phyloP scores from a whole-genome alignment of 2,113 vertebrate species.

The Amphiprion ocellaris region DNA sequence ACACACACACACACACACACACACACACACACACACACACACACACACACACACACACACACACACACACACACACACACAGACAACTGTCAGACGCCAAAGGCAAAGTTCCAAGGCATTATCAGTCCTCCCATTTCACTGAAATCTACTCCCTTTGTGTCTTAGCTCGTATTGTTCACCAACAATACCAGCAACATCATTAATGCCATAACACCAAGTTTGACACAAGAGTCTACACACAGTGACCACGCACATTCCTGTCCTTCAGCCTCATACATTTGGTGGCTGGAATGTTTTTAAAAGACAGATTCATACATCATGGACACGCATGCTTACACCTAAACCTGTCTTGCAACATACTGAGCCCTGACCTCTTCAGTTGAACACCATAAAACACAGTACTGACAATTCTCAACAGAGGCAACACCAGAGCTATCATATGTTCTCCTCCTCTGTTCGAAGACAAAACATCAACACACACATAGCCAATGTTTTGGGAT shows the following conservation, averaged over 20 bases:
- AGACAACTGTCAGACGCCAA: not conserved
- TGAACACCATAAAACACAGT: slow-evolving; percentile 24
- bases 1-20: not conserved
- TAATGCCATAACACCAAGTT: slow-evolving; percentile 36
- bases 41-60: no score
- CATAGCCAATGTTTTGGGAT: slow-evolving; percentile 8
- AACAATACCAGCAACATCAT: slow-evolving; percentile 53
- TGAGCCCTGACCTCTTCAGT: slow-evolving; percentile 11
- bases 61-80: not conserved
- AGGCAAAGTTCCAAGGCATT: slow-evolving; percentile 29
- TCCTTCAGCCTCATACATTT: not conserved
- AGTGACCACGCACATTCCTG: slow-evolving; percentile 38
- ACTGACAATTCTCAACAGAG: slow-evolving; percentile 6
- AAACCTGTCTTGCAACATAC: slow-evolving; percentile 15
- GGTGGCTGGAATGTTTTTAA: slow-evolving; percentile 46
- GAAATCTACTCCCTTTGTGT: slow-evolving; percentile 59
- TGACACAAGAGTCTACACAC: slow-evolving; percentile 15
- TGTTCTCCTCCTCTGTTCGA: slow-evolving; percentile 28
- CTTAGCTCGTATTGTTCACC: slow-evolving; percentile 51
- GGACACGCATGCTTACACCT: not conserved
- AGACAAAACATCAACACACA: slow-evolving; percentile 38
- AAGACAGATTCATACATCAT: not conserved
- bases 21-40: no score
- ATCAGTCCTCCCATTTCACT: slow-evolving; percentile 50
- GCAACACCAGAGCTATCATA: slow-evolving; percentile 3